A percentile compares a stretch with the other conserved stretches of the same genome.
These are phyloP conservation scores for Crossaster papposus DNA, from an alignment of 53 echinoderm and acorn worm genomes.

Conservation along the genomic window DNA sequence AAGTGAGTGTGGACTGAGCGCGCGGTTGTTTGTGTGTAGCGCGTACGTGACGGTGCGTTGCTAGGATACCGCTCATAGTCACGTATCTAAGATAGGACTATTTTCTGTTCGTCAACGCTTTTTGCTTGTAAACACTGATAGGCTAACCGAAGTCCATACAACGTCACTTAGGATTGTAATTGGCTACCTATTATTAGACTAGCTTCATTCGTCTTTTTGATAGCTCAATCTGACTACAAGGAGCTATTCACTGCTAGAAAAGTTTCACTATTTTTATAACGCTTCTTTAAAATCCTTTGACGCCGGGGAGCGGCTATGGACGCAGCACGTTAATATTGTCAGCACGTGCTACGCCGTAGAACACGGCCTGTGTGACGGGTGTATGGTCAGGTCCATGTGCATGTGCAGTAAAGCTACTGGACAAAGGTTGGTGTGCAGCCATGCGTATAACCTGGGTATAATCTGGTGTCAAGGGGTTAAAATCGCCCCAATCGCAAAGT, in stretches of 20 bases:
- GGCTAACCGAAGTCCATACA: neutral
- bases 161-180: slow-evolving; percentile 16
- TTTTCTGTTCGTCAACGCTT: slow-evolving; percentile 13
- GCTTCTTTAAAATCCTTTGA: no score
- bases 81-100: neutral
- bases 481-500: no score
- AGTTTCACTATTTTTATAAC: no score
- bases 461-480: no score
- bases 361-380: no score
- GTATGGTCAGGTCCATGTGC: no score
- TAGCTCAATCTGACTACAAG: neutral
- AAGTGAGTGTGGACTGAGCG: neutral
- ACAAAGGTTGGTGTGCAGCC: no score
- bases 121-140: neutral
- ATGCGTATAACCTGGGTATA: no score
- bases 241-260: neutral
- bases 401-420: no score
- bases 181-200: neutral
- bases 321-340: no score
- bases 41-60: slow-evolving; percentile 12
- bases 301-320: no score
- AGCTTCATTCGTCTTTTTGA: neutral
- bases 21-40: neutral
- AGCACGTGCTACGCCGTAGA: no score
- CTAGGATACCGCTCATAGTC: slow-evolving; percentile 13